Evolutionary conservation across 2,113 vertebrate species (phyloP), one percentile per base, ranked within the genome.

Genomic region (Poeciliopsis occidentalis): DNA sequence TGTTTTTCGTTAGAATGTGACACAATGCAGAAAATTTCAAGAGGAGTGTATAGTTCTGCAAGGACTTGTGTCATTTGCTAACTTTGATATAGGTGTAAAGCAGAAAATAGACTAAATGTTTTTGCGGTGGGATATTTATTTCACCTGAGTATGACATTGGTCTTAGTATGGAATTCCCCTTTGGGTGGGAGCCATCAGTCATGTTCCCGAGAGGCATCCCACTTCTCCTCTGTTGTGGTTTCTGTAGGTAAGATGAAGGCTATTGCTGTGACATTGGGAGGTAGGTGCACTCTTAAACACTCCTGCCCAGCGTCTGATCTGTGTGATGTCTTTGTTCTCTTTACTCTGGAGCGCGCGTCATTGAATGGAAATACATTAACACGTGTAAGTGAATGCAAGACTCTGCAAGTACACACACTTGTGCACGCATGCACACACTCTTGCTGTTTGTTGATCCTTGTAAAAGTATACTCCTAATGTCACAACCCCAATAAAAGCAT

Each of bases 201-300:
- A 91, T 79, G 66, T 81, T 76, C 67, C 81, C 84, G 39, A 34
- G 62, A 81, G 65, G 85, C 79, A 81, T 71, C 85, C 79, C 79
- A 65, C 82, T 68, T 71, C 69, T 72, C 64, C 82, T 94, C 76
- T 92, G 89, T 92, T 94, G 93, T 93, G 93, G 94, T 93, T 90
- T 82, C 85, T 86, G 80, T 84, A 85, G 90, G 86, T 89, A 86
- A 92, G 91, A 94, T 92, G 89, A 92, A 93, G 91, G 87, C 67
- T 90, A 92, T 92, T 91, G 83, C 83, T 77, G 83, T 90, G 88
- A 89, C 92, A 86, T 85, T 69, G 85, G 87, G 81, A 85, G 89
- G 85, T 86, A 89, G 79, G 72, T 71, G 34, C 69, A 71, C 80
- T 85, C 89, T 83, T 60, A 83, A 88, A 87, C 44, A 69, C 72